Percentiles rank a stretch among this genome's conserved stretches.
phyloP scores from a whole-genome alignment of 2,113 vertebrate genomes.

The Physeter macrocephalus region DNA sequence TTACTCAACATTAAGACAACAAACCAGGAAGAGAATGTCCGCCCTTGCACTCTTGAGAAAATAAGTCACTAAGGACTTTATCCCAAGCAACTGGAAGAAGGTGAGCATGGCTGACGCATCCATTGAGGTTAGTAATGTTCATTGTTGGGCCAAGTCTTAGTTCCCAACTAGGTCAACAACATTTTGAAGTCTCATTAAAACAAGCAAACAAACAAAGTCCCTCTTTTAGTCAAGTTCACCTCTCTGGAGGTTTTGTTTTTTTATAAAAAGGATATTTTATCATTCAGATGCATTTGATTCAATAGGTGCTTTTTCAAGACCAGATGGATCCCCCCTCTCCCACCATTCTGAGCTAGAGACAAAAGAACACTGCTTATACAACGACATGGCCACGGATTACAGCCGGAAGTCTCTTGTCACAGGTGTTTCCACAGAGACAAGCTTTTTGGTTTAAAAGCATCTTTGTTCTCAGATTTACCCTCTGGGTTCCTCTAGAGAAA shows the following conservation, averaged over 20 bases:
- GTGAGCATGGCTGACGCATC: background rate
- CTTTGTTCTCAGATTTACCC: constrained; percentile 34
- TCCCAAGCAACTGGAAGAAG: background rate
- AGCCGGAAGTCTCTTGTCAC: background rate
- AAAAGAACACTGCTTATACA: background rate
- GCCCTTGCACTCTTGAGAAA: background rate
- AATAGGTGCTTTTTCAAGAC: background rate
- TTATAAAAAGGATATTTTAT: background rate
- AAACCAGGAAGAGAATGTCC: background rate
- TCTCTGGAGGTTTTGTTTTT: background rate
- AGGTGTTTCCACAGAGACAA: constrained; percentile 40
- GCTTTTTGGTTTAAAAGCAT: constrained; percentile 13
- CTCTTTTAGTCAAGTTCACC: background rate
- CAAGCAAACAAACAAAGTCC: background rate
- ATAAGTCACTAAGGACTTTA: constrained; percentile 24
- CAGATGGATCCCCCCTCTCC: background rate
- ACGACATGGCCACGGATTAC: background rate
- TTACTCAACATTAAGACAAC: constrained; percentile 45
- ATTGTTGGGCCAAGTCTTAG: background rate
- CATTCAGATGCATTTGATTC: background rate
- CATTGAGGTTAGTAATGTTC: background rate
- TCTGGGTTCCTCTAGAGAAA: constrained; percentile 21
- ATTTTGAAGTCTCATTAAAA: constrained; percentile 18
- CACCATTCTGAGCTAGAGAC: background rate
- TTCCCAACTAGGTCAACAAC: background rate